These are phyloP conservation scores for Ceuthmochares aereus DNA, from an alignment of 2,113 vertebrate species.

Conservation along the genomic window DNA sequence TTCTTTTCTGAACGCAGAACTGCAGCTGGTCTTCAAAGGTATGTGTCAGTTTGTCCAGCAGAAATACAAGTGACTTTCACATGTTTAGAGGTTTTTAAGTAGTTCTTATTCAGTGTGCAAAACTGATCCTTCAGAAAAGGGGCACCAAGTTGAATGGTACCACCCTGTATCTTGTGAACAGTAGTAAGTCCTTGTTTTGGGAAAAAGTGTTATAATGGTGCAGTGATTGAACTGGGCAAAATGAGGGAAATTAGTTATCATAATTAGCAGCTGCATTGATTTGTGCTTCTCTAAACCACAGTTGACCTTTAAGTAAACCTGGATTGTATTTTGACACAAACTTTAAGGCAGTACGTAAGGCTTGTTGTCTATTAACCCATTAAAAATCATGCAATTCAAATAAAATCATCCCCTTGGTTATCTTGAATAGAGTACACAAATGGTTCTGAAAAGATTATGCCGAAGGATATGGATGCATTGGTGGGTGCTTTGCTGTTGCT, in stretches of 20 bases:
- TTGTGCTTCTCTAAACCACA: constrained; percentile 25
- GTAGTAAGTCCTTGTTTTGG: constrained; percentile 3
- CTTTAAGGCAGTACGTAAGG: not conserved
- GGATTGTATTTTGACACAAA: not conserved
- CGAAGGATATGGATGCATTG: not conserved
- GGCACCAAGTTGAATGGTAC: not conserved
- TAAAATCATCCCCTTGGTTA: not conserved
- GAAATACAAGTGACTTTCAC: not conserved
- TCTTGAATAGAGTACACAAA: not conserved
- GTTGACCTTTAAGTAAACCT: constrained; percentile 20
- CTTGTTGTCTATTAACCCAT: not conserved
- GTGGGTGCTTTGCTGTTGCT: not conserved
- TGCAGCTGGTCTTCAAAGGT: constrained; percentile 11
- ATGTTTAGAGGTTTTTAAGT: not conserved
- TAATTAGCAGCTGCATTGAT: not conserved
- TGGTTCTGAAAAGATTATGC: not conserved
- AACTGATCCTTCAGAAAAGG: not conserved
- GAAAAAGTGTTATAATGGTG: not conserved
- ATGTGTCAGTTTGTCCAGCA: not conserved
- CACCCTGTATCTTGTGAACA: not conserved
- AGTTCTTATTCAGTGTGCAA: not conserved
- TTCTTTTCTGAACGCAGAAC: constrained; percentile 14
- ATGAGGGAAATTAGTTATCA: constrained; percentile 20
- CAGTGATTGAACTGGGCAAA: constrained; percentile 6
- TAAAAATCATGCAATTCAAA: not conserved